phyloP scores from a whole-genome alignment of 2,888 invertebrate species.

The Mechanitis mazaeus region DNA sequence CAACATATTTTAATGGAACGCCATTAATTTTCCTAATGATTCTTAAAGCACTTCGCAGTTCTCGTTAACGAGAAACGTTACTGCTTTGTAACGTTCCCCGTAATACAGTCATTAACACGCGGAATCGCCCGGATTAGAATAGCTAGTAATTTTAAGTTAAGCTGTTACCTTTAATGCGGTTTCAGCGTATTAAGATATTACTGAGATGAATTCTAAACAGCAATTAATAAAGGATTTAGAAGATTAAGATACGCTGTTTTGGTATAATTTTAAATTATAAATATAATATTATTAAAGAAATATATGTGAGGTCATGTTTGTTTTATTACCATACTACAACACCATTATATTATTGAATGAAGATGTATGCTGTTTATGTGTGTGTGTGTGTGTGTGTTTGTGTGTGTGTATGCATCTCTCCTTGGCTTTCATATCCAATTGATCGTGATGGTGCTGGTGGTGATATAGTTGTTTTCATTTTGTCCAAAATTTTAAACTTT shows the following conservation, averaged over 20 bases:
- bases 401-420: too few relatives aligned
- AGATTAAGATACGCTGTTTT: neutral
- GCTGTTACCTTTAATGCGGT: conserved; percentile 8
- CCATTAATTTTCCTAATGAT: conserved; percentile 4
- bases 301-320: too few relatives aligned
- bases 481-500: too few relatives aligned
- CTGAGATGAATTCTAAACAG: conserved; percentile 7
- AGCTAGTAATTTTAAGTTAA: conserved; percentile 6
- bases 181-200: neutral
- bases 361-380: too few relatives aligned
- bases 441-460: too few relatives aligned
- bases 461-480: too few relatives aligned
- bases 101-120: conserved; percentile 9
- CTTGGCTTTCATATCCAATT: too few relatives aligned
- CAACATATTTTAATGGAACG: neutral
- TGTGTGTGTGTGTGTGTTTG: too few relatives aligned
- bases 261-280: too few relatives aligned
- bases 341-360: too few relatives aligned
- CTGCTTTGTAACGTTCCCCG: conserved; percentile 3
- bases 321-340: too few relatives aligned
- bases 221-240: neutral
- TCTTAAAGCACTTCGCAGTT: conserved; percentile 3
- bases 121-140: conserved; percentile 5
- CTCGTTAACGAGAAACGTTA: conserved; percentile 10
- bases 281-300: too few relatives aligned